Conservation (phyloP, 2,113 vertebrate species). For the Romanogobio albipinnatus region DNA sequence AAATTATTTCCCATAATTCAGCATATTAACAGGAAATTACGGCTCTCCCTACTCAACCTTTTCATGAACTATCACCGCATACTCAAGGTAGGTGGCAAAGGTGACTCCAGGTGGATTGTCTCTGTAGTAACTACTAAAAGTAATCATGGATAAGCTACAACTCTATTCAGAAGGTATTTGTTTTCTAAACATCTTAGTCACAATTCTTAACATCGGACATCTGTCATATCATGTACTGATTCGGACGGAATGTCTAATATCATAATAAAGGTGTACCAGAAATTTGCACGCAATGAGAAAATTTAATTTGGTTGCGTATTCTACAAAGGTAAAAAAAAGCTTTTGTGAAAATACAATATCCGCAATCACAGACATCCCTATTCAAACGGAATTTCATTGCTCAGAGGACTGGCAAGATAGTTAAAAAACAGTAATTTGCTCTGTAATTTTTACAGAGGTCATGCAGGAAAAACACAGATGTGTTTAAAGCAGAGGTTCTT, state of each 20-base stretch:
- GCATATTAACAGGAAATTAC: background rate
- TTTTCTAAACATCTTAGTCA: background rate
- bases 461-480: background rate
- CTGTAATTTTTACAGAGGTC: background rate
- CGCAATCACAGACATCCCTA: background rate
- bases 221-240: background rate
- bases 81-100: background rate
- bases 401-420: background rate
- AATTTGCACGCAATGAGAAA: background rate
- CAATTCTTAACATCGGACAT: background rate
- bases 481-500: background rate
- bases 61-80: background rate
- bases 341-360: background rate
- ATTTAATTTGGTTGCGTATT: background rate
- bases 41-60: background rate
- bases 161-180: background rate
- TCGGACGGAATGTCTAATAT: background rate
- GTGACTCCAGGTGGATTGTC: too few relatives aligned
- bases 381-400: background rate
- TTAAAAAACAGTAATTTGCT: background rate
- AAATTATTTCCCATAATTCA: background rate
- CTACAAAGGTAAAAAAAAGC: background rate
- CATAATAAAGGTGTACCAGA: background rate
- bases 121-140: background rate
- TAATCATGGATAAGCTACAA: background rate